These are phyloP conservation scores for Peromyscus aztecus DNA, from an alignment of 2,797 vertebrate species.

Conservation along the genomic window DNA sequence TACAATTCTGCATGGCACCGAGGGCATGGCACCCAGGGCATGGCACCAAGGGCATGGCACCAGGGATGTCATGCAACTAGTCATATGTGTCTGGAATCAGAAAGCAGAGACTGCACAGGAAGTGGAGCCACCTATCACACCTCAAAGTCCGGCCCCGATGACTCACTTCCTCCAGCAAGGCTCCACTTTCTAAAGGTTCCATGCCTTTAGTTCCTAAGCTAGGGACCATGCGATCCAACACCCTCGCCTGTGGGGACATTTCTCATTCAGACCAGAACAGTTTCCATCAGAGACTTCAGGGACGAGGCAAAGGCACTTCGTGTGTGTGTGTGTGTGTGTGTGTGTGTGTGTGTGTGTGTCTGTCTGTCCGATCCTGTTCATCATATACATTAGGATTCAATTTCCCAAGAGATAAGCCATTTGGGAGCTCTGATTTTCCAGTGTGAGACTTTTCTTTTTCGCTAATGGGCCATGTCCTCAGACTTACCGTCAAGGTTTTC, in stretches of 20 bases:
- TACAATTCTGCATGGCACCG: too few relatives aligned
- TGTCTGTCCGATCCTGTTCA: neutral
- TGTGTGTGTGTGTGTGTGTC: neutral
- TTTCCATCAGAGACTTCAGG: neutral
- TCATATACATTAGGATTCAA: neutral
- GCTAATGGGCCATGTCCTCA: neutral
- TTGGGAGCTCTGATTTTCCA: neutral
- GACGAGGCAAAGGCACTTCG: neutral
- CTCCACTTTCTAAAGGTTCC: neutral
- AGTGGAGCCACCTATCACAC: neutral
- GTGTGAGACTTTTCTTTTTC: neutral
- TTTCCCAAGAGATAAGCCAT: conserved; percentile 35
- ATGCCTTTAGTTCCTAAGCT: neutral
- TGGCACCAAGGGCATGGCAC: neutral
- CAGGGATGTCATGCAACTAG: neutral
- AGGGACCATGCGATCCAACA: neutral
- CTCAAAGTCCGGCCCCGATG: neutral
- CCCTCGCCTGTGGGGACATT: neutral
- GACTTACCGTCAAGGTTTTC: neutral
- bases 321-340: neutral
- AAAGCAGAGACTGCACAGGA: neutral
- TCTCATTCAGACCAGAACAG: neutral
- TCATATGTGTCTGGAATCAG: neutral
- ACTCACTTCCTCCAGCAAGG: neutral
- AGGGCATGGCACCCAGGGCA: neutral